Conservation (phyloP, 2,113 vertebrate species). For the Pygoscelis adeliae region DNA sequence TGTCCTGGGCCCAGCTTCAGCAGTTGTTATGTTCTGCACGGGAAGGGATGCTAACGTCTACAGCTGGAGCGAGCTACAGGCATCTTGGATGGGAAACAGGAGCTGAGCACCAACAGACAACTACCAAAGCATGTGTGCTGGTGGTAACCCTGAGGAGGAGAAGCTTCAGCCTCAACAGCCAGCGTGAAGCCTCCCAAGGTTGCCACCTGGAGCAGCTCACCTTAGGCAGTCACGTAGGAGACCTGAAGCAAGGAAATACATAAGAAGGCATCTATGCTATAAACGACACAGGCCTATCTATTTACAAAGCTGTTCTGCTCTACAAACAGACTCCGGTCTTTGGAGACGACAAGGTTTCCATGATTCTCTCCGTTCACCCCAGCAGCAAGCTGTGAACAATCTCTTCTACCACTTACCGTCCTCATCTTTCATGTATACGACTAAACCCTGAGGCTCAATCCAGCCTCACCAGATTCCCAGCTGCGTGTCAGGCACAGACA, state of each 20-base stretch:
- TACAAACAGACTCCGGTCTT: not conserved
- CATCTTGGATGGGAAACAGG: rapidly evolving
- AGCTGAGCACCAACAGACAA: not conserved
- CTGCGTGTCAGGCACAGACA: not conserved
- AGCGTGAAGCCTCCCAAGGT: not conserved
- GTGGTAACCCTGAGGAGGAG: not conserved
- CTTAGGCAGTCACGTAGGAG: not conserved
- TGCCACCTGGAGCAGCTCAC: not conserved
- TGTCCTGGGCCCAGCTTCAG: not conserved
- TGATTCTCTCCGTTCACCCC: not conserved
- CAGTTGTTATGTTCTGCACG: not conserved
- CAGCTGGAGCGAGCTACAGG: rapidly evolving
- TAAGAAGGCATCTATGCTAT: not conserved
- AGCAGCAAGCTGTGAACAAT: conserved; percentile 8
- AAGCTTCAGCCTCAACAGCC: not conserved
- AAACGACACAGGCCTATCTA: not conserved
- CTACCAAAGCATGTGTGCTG: not conserved
- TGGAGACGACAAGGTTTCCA: not conserved
- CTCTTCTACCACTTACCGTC: not conserved
- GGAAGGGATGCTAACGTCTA: not conserved
- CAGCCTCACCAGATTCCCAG: not conserved
- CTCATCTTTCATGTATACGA: not conserved
- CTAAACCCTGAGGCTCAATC: not conserved
- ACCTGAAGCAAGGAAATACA: not conserved
- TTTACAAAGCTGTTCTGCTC: not conserved